Percentiles rank a stretch among this genome's conserved stretches.
These are phyloP conservation scores for Trogon surrucura DNA, from an alignment of 2,113 vertebrate species.

Conservation along the genomic window DNA sequence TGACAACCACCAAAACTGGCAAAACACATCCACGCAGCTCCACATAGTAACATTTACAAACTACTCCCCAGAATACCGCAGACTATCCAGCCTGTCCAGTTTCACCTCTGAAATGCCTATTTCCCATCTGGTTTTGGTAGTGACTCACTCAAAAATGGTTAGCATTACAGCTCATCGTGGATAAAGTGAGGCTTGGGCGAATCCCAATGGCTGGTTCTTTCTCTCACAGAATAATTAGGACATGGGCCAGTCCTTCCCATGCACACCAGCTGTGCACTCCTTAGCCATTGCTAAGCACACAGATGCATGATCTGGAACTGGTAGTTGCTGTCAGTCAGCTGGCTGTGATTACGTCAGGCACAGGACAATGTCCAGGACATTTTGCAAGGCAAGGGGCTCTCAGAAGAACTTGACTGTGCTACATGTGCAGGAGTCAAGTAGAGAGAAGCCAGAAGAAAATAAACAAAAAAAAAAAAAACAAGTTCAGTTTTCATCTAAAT, in stretches of 20 bases:
- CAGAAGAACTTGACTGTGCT: background rate
- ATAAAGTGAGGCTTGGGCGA: background rate
- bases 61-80: background rate
- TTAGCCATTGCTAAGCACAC: background rate
- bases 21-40: background rate
- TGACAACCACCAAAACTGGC: background rate
- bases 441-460: background rate
- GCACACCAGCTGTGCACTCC: background rate
- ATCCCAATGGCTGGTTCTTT: constrained; percentile 39
- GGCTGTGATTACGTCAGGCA: background rate
- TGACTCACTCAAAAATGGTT: constrained; percentile 34
- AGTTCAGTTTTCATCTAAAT: background rate
- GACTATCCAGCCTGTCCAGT: background rate
- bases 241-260: background rate
- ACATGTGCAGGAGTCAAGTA: background rate
- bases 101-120: background rate
- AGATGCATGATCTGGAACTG: constrained; percentile 23
- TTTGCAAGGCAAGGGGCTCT: background rate
- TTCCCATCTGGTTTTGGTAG: background rate
- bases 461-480: background rate
- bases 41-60: background rate
- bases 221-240: constrained; percentile 11
- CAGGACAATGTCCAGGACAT: background rate
- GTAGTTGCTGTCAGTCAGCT: background rate
- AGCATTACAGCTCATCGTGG: constrained; percentile 9